Evolutionary conservation across 2,888 invertebrate genomes (phyloP), one percentile per base, ranked within the genome.

Genomic region (Plagodis pulveraria): DNA sequence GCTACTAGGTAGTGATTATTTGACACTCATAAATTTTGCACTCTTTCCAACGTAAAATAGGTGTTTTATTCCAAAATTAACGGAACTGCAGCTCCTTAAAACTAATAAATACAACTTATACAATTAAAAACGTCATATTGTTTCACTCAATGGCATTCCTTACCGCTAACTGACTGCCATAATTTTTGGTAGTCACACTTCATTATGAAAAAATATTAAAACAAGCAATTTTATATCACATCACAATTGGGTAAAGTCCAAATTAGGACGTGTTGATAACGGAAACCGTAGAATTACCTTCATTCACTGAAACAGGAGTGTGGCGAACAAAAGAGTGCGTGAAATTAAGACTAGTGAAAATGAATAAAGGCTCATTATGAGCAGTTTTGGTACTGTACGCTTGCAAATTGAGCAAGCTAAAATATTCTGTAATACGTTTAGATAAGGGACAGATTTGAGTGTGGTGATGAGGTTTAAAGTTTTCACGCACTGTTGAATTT

Each of bases 341-440:
- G 82, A 85, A 86, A 86, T 86, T 76, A 70, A 72, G 76, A 75
- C 77, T 78, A 80, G 81, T 78, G 78, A 75, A 82, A 82, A 77
- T 77, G 78, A 81, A 84, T 79, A 84, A 81, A 74, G 71, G 64
- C 74, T 83, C 81, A 86, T 86, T 84, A 86, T 70, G 70, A 71
- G 64, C 68, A 66, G 63, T 75, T 48, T 43, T 4, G 5, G 55
- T 47, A 64, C 62, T 58, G 62, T 66, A 43, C 40, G 22, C 5
- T 38, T 2, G 12, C 5, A 42, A 42, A 11, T 5, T 5, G 12
- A 11, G 5, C 11, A 6, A 6, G 12, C 42, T 1, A 42, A 7
- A 9, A 42, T 12, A 12, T 42, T 6, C 5, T 6, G 42, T 42
- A 8, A 12, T 6, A 42, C 41, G 5, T 38, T 8, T 4, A 8